Evolutionary conservation across 2,797 vertebrate species (phyloP).

Genomic region (Microchirus variegatus): DNA sequence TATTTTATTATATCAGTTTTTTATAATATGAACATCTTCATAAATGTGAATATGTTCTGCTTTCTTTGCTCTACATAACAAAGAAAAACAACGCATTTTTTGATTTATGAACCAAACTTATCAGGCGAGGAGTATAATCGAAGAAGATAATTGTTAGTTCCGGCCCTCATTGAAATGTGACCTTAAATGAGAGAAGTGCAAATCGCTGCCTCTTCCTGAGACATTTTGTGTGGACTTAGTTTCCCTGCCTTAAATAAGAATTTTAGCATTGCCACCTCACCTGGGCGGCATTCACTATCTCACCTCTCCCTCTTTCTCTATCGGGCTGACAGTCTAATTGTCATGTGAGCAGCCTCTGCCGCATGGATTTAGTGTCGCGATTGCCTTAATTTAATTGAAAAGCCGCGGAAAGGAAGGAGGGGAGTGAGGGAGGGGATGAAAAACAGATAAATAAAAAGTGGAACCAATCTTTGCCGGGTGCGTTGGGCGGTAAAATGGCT

Average conservation of each 20-base stretch:
- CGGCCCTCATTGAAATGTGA: constrained; percentile 10
- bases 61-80: no score
- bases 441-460: constrained; percentile 82
- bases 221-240: constrained; percentile 40
- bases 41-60: no score
- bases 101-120: no score
- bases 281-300: constrained; percentile 62
- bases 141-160: no score
- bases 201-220: constrained; percentile 9
- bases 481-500: constrained; percentile 75
- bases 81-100: no score
- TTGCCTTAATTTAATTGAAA: constrained; percentile 83
- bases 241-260: constrained; percentile 48
- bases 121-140: no score
- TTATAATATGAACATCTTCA: no score
- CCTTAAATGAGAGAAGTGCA: constrained; percentile 23
- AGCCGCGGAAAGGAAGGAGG: constrained; percentile 71
- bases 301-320: constrained; percentile 54
- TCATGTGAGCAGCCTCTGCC: constrained; percentile 73
- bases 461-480: constrained; percentile 80
- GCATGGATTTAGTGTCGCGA: constrained; percentile 80
- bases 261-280: constrained; percentile 55
- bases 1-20: no score
- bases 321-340: constrained; percentile 78
- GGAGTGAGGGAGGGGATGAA: constrained; percentile 75